phyloP scores from a whole-genome alignment of 2,113 vertebrate species.

The Tychaedon coryphoeus region DNA sequence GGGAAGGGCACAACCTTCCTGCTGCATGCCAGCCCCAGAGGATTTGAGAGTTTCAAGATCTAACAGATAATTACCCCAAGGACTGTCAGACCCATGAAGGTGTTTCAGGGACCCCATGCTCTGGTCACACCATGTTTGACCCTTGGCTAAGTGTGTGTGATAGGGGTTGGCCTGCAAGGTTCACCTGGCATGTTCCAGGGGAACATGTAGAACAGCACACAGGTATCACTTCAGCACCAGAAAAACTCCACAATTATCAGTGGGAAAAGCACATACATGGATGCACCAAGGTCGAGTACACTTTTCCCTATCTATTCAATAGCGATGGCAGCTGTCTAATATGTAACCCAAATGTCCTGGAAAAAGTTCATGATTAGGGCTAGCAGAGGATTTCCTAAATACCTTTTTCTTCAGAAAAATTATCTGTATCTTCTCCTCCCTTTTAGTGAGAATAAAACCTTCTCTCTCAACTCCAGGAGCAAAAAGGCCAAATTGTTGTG shows the following conservation, averaged over 20 bases:
- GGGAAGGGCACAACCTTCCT: neutral
- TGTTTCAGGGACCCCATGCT: neutral
- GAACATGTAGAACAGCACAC: fast-evolving
- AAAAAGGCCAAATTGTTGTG: neutral
- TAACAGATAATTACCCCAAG: neutral
- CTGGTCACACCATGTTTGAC: neutral
- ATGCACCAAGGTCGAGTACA: neutral
- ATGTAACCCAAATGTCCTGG: neutral
- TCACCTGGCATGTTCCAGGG: neutral
- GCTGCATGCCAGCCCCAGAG: neutral
- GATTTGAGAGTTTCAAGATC: neutral
- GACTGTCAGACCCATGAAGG: too few relatives aligned
- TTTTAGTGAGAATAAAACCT: neutral
- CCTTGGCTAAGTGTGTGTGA: neutral
- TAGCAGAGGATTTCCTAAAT: neutral
- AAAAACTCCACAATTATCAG: neutral
- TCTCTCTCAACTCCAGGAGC: neutral
- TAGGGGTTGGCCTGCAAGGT: neutral
- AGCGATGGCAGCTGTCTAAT: neutral
- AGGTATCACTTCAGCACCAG: neutral
- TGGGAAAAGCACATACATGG: neutral
- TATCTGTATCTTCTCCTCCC: neutral
- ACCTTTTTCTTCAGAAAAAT: neutral
- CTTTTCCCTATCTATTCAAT: neutral
- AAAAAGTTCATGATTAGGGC: neutral